Percentiles rank a stretch among this genome's conserved stretches.
Conservation (phyloP, 2,797 vertebrate genomes). For the Artibeus lituratus region DNA sequence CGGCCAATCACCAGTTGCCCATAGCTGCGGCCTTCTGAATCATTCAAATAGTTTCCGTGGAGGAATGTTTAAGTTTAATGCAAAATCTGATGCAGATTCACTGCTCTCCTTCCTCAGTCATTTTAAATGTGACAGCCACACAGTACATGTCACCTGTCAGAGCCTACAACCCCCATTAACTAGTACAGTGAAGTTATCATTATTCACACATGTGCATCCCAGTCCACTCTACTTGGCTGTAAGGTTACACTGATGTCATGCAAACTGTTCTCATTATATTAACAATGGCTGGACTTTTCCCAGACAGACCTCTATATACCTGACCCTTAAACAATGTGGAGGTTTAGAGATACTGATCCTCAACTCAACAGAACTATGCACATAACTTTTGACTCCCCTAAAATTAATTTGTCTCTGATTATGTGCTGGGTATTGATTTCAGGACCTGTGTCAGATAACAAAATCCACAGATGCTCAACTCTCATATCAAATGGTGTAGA, state of each 20-base stretch:
- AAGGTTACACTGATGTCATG: not conserved
- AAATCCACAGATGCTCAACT: not conserved
- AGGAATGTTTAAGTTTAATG: not conserved
- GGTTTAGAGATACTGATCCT: not conserved
- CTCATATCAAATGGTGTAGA: not conserved
- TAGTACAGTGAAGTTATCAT: not conserved
- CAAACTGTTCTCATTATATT: not conserved
- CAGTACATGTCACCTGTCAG: not conserved
- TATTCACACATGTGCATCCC: not conserved
- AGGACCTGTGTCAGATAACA: not conserved
- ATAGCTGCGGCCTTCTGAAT: not conserved
- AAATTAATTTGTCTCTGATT: not conserved
- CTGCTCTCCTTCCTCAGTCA: not conserved
- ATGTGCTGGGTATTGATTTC: not conserved
- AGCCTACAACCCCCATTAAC: not conserved
- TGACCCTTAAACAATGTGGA: not conserved
- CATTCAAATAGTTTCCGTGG: not conserved
- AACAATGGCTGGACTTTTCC: not conserved
- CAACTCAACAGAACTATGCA: not conserved
- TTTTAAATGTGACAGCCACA: not conserved
- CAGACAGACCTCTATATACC: not conserved
- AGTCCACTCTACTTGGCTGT: not conserved
- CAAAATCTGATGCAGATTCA: not conserved
- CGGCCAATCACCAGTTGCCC: not conserved
- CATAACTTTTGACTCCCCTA: not conserved